Conservation (phyloP, 2,888 invertebrate species). For the Perdita meconis region DNA sequence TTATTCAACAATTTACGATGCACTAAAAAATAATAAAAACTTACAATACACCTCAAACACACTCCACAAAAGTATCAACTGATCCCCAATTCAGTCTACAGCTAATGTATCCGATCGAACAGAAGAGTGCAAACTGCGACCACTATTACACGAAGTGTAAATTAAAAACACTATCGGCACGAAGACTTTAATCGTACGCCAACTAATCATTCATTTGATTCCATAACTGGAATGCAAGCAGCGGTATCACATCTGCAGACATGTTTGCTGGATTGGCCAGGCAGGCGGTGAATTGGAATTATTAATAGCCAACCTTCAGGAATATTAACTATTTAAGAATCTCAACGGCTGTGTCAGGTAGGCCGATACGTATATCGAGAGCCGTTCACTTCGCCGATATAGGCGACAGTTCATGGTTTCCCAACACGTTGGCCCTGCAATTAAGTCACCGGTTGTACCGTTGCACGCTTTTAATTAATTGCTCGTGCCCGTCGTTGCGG, state of each 20-base stretch:
- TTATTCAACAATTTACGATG: no score
- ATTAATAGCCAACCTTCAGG: constrained; percentile 83
- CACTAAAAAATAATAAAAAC: no score
- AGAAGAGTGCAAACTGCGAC: not conserved
- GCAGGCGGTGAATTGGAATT: constrained; percentile 69
- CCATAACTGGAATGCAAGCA: constrained; percentile 51
- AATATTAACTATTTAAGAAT: constrained; percentile 81
- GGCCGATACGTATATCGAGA: constrained; percentile 52
- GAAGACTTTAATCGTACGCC: constrained; percentile 15
- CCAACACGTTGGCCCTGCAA: constrained; percentile 66
- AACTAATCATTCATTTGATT: constrained; percentile 40
- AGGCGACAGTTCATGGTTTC: constrained; percentile 60
- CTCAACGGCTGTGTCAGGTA: constrained; percentile 67
- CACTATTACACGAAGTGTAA: not conserved
- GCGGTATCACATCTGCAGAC: constrained; percentile 49
- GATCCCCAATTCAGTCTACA: no score
- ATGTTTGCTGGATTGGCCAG: constrained; percentile 76
- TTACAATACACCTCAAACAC: no score
- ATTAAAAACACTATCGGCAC: not conserved
- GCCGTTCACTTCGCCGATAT: constrained; percentile 71
- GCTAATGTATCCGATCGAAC: not conserved
- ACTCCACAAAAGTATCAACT: not conserved
- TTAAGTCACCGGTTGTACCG: constrained; percentile 50
- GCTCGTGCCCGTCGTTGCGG: constrained; percentile 35
- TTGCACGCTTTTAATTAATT: constrained; percentile 47